Evolutionary conservation across 1,140 invertebrate species (phyloP).

Genomic region (Drosophila leontia): DNA sequence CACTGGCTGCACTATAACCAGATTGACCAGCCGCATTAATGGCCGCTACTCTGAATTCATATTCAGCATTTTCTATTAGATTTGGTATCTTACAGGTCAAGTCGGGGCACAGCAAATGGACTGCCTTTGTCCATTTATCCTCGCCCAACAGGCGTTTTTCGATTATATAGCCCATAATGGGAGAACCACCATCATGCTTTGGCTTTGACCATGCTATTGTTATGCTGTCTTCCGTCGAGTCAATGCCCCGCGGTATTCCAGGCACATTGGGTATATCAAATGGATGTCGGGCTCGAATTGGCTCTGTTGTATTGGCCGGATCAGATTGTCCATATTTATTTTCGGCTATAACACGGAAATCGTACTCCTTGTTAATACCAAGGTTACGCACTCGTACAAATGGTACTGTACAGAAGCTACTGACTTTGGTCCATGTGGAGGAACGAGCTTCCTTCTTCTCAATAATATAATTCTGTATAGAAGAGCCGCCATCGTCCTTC

Average conservation of each 20-base stretch:
- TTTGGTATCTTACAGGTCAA: slow-evolving; percentile 93
- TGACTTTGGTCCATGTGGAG: slow-evolving; percentile 94
- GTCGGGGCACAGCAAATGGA: slow-evolving; percentile 92
- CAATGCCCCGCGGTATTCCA: slow-evolving; percentile 93
- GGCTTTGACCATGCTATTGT: slow-evolving; percentile 97
- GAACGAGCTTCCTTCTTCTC: slow-evolving; percentile 95
- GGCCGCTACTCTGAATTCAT: slow-evolving; percentile 98
- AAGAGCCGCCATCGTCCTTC: slow-evolving; percentile 97
- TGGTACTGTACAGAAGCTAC: slow-evolving; percentile 95
- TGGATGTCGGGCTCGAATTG: slow-evolving; percentile 97
- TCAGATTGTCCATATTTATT: slow-evolving; percentile 98
- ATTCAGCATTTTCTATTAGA: slow-evolving; percentile 97
- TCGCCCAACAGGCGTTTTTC: slow-evolving; percentile 96
- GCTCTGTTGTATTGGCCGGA: slow-evolving; percentile 93
- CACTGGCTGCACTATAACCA: slow-evolving; percentile 95
- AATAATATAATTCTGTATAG: slow-evolving; percentile 98
- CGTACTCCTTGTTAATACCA: slow-evolving; percentile 95
- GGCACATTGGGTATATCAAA: slow-evolving; percentile 97
- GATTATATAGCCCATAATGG: slow-evolving; percentile 95
- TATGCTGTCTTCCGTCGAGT: slow-evolving; percentile 96
- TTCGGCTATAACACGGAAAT: slow-evolving; percentile 99
- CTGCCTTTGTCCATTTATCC: slow-evolving; percentile 96
- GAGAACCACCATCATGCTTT: slow-evolving; percentile 95
- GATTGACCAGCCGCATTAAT: slow-evolving; percentile 98
- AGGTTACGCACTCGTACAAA: slow-evolving; percentile 96